Conservation (phyloP, 1,140 invertebrate species). For the Temnothorax curvispinosus region DNA sequence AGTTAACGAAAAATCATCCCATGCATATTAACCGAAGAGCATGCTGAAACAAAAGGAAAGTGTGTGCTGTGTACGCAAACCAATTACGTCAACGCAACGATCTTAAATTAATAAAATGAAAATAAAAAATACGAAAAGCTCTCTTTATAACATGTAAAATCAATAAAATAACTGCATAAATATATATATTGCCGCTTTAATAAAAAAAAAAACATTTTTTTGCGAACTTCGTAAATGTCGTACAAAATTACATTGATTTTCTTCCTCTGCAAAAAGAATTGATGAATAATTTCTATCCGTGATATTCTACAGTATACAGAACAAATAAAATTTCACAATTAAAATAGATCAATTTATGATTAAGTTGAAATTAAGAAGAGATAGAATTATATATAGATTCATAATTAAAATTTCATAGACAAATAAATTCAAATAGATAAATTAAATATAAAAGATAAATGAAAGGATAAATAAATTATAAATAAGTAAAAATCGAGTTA, state of each 20-base stretch:
- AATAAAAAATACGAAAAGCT: neutral
- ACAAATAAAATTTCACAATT: neutral
- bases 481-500: neutral
- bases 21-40: conserved; percentile 80
- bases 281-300: neutral
- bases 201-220: neutral
- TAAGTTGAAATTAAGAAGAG: neutral
- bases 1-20: conserved; percentile 77
- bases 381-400: neutral
- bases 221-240: neutral
- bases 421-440: neutral
- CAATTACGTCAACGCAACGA: neutral
- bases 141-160: conserved; percentile 24
- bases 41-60: conserved; percentile 82
- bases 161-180: conserved; percentile 21
- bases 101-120: conserved; percentile 46
- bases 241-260: neutral
- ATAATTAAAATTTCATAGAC: neutral
- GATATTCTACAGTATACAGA: neutral
- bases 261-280: neutral
- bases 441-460: neutral
- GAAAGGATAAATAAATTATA: neutral
- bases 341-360: neutral
- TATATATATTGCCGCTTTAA: neutral
- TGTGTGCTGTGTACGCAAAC: conserved; percentile 29